Evolutionary conservation across 2,797 vertebrate species (phyloP).

Genomic region (Alfaro cultratus): DNA sequence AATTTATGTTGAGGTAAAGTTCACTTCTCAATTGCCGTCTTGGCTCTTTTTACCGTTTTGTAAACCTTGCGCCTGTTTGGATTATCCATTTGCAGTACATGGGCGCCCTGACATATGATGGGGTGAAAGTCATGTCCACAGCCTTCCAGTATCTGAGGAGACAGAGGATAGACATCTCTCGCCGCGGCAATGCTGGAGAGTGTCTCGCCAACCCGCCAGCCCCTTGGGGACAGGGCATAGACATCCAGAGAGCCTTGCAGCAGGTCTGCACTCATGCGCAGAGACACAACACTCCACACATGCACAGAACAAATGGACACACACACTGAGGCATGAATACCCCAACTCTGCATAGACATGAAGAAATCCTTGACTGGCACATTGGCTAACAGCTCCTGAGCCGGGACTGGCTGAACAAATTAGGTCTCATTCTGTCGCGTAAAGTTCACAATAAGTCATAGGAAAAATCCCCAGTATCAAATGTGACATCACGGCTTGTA

Average conservation of each 20-base stretch:
- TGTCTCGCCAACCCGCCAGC: constrained; percentile 98
- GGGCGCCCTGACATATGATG: constrained; percentile 94
- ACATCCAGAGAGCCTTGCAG: constrained; percentile 97
- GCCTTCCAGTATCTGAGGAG: constrained; percentile 95
- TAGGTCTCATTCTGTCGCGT: constrained; percentile 77
- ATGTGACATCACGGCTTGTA: constrained; percentile 78
- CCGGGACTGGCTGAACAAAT: constrained; percentile 76
- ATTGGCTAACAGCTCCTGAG: constrained; percentile 72
- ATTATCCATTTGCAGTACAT: constrained; percentile 86
- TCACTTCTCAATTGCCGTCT: neutral
- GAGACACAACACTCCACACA: neutral
- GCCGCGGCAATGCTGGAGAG: constrained; percentile 95
- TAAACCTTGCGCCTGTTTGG: constrained; percentile 7
- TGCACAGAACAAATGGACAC: neutral
- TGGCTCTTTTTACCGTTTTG: neutral
- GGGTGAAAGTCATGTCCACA: constrained; percentile 96
- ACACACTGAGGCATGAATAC: constrained; percentile 5
- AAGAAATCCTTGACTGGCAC: constrained; percentile 71
- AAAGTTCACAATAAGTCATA: constrained; percentile 79
- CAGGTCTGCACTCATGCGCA: constrained; percentile 82
- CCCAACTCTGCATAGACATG: constrained; percentile 8
- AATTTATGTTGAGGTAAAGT: neutral
- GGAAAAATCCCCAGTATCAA: constrained; percentile 70
- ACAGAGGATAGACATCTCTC: constrained; percentile 97
- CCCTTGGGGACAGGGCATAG: constrained; percentile 98